Evolutionary conservation across 2,888 invertebrate genomes (phyloP).

Genomic region (Tachina fera): DNA sequence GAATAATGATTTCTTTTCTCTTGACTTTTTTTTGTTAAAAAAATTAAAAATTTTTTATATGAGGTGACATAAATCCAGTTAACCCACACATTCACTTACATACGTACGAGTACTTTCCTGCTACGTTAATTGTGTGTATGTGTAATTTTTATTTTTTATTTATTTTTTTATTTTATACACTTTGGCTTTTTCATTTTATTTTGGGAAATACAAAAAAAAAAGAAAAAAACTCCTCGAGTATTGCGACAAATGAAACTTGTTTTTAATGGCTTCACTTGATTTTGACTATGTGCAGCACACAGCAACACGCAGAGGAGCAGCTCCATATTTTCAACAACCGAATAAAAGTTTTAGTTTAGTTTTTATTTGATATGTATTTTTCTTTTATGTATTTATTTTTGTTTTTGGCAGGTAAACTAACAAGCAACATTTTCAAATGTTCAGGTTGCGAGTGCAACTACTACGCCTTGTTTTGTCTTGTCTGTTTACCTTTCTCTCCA

Average conservation of each 20-base stretch:
- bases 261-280: conserved; percentile 72
- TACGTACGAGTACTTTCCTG: conserved; percentile 45
- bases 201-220: conserved; percentile 44
- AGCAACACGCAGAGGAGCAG: conserved; percentile 18
- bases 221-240: conserved; percentile 37
- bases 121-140: conserved; percentile 37
- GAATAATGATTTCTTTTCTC: conserved; percentile 31
- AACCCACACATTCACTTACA: conserved; percentile 70
- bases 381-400: too few species aligned
- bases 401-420: conserved; percentile 63
- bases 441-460: conserved; percentile 24
- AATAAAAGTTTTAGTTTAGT: conserved; percentile 55
- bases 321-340: conserved; percentile 44
- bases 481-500: conserved; percentile 23
- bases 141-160: conserved; percentile 17
- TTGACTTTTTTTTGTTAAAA: not conserved
- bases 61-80: conserved; percentile 72
- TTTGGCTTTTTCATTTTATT: conserved; percentile 44
- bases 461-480: conserved; percentile 54
- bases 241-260: conserved; percentile 73
- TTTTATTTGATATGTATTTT: conserved; percentile 26
- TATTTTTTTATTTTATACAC: conserved; percentile 32
- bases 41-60: not conserved
- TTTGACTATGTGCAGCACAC: conserved; percentile 47
- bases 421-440: conserved; percentile 53